These are phyloP conservation scores for Nomada fabriciana DNA, from an alignment of 2,888 invertebrate genomes.

Conservation along the genomic window DNA sequence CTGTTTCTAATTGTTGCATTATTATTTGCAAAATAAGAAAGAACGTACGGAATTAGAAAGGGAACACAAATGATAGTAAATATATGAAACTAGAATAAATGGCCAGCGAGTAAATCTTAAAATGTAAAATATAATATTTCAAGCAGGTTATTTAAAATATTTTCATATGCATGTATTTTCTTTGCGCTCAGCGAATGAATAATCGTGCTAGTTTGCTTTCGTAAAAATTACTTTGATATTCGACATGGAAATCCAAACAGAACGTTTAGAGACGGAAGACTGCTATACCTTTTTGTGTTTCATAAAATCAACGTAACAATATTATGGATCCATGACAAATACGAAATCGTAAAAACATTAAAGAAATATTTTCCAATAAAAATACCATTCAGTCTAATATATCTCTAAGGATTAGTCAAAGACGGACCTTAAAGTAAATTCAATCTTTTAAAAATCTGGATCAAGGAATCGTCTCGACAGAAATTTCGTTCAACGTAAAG, in stretches of 20 bases:
- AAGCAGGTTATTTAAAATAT: no score
- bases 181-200: no score
- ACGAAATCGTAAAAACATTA: neutral
- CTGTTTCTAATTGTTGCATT: no score
- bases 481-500: neutral
- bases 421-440: neutral
- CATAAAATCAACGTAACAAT: neutral
- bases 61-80: no score
- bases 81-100: no score
- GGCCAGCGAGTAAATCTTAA: no score
- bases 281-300: neutral
- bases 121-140: no score
- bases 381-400: neutral
- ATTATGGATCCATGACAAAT: neutral
- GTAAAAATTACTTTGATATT: neutral
- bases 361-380: neutral
- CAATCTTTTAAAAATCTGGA: neutral
- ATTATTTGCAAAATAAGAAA: no score
- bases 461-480: neutral
- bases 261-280: neutral
- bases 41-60: no score
- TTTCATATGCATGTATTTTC: no score
- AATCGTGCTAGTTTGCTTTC: no score
- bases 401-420: neutral
- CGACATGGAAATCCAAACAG: neutral